Evolutionary conservation across 2,888 invertebrate genomes (phyloP).

Genomic region (Hanleya hanleyi): DNA sequence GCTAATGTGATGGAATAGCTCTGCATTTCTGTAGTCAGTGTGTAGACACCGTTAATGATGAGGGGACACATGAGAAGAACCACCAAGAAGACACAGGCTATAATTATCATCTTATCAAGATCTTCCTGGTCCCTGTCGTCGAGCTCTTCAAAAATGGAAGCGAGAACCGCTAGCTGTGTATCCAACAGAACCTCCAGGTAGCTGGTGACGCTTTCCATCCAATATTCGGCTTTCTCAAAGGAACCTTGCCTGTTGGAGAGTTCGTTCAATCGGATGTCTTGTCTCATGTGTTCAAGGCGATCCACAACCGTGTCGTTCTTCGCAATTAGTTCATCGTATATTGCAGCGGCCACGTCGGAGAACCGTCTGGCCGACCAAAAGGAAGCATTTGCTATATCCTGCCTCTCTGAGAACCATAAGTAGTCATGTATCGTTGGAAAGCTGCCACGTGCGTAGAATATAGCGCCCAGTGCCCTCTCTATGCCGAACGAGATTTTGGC

Average conservation of each 20-base stretch:
- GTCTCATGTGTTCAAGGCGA: constrained; percentile 33
- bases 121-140: constrained; percentile 43
- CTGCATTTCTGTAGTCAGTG: constrained; percentile 63
- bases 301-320: constrained; percentile 4
- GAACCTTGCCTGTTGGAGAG: constrained; percentile 40
- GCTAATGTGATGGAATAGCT: constrained; percentile 60
- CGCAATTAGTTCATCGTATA: constrained; percentile 42
- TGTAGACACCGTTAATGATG: constrained; percentile 59
- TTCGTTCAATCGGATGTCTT: constrained; percentile 50
- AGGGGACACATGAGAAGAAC: constrained; percentile 58
- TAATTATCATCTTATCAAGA: constrained; percentile 51
- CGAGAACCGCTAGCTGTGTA: constrained; percentile 42
- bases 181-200: constrained; percentile 48
- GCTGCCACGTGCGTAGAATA: constrained; percentile 56
- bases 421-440: constrained; percentile 56
- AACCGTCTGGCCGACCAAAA: constrained; percentile 59
- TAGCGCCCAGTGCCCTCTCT: constrained; percentile 59
- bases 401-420: constrained; percentile 55
- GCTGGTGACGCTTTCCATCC: constrained; percentile 60
- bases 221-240: constrained; percentile 48
- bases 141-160: constrained; percentile 46
- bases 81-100: constrained; percentile 55
- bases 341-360: constrained; percentile 50
- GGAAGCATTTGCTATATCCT: constrained; percentile 60
- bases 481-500: constrained; percentile 62